Base-by-base conservation (phyloP, 1,140 invertebrate genomes). In the Drosophila kohkoa region DNA sequence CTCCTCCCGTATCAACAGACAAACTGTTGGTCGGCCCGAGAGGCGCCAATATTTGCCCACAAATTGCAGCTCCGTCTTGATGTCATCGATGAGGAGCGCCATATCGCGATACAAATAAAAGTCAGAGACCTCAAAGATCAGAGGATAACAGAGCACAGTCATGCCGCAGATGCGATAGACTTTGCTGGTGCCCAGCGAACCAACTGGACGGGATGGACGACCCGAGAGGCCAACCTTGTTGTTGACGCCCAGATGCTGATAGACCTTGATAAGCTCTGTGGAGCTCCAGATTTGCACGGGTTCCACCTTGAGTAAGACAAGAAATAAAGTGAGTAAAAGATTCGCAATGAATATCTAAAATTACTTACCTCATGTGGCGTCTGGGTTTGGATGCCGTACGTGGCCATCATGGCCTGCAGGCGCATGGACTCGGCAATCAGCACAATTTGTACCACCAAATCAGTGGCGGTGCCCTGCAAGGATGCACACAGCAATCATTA, bases 41-140 rank as follows among this genome's bases (percentile, higher is more conserved):
- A 99, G 93, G 78, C 99, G 96, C 99, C 99, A 99, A 92, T 99
- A 99, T 91, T 93, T 93, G 46, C 94, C 94, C 71, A 99, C 96
- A 93, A 99, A 99, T 90, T 99, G 97, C 10, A 99, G 93, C 93
- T 99, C 99, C 49, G 98, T 99, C 95, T 99, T 99, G 58, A 99
- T 99, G 90, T 99, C 98, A 92, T 99, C 92, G 68, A 99, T 99
- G 2, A 99, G 94, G 20, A 99, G 93, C 3, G 98, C 97, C 96
- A 99, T 99, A 91, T 99, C 99, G 88, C 99, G 96, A 81, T 99
- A 99, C 15, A 99, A 93, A 93, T 99, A 99, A 93, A 99, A 99
- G 92, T 99, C 98, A 1, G 97, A 98, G 1, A 99, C 96, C 94
- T 99, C 99, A 93, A 99, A 99, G 92, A 99, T 98, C 8, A 99